Conservation (phyloP, 1,140 invertebrate species). For the Cheumatopsyche charites region DNA sequence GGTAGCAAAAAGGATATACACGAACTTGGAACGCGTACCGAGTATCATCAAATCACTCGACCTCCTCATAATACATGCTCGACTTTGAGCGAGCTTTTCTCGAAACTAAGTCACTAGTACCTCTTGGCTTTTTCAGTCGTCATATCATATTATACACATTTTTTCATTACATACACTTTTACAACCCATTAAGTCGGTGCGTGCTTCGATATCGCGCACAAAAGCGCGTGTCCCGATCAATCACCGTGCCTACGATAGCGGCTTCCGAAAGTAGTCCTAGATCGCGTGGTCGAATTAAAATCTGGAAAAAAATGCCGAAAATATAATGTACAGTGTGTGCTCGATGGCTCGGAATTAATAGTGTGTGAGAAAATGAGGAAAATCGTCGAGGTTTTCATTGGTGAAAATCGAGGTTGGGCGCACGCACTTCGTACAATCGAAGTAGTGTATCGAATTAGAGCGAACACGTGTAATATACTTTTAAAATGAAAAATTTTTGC, state of each 20-base stretch:
- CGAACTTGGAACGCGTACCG: too few species aligned
- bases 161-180: neutral
- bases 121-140: too few species aligned
- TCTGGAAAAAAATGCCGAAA: neutral
- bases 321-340: too few species aligned
- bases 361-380: conserved; percentile 18
- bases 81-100: too few species aligned
- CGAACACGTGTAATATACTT: conserved; percentile 18
- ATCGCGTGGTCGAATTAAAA: conserved; percentile 15
- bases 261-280: conserved; percentile 8
- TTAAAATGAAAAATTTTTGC: neutral
- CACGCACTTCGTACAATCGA: conserved; percentile 15
- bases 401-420: conserved; percentile 21
- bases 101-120: too few species aligned
- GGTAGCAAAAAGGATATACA: too few species aligned
- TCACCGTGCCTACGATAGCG: neutral
- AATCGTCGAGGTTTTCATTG: neutral
- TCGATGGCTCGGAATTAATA: conserved; percentile 1
- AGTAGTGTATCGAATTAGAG: conserved; percentile 13
- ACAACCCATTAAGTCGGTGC: conserved; percentile 7
- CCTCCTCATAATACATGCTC: too few species aligned
- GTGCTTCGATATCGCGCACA: conserved; percentile 11
- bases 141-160: too few species aligned
- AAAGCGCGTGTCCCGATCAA: conserved; percentile 24
- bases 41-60: too few species aligned